These are phyloP conservation scores for Embidobia sp. DNA, from an alignment of 2,888 invertebrate genomes.

Conservation along the genomic window DNA sequence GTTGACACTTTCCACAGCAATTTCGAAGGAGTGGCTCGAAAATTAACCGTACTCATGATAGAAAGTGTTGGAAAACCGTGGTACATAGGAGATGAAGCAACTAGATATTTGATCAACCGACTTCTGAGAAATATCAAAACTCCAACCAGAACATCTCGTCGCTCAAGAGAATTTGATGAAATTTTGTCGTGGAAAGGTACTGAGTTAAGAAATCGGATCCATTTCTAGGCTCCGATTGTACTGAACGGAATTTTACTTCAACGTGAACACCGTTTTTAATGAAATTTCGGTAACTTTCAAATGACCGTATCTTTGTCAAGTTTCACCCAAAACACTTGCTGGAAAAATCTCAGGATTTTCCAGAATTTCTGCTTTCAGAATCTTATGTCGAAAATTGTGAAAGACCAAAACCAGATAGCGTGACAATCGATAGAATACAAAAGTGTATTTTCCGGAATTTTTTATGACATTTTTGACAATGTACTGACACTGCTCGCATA, in stretches of 20 bases:
- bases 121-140: not conserved
- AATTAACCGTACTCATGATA: not conserved
- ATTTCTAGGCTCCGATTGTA: conserved; percentile 24
- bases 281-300: conserved; percentile 13
- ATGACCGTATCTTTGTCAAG: conserved; percentile 7
- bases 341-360: conserved; percentile 7
- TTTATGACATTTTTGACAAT: no score
- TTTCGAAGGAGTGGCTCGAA: conserved; percentile 10
- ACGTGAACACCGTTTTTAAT: not conserved
- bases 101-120: conserved; percentile 3
- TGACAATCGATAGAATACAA: no score
- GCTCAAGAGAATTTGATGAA: not conserved
- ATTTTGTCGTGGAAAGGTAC: conserved; percentile 27
- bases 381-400: no score
- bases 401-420: no score
- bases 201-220: conserved; percentile 46
- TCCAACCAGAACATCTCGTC: conserved; percentile 11
- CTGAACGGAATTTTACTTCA: not conserved
- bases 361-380: no score
- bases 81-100: conserved; percentile 2
- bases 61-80: not conserved
- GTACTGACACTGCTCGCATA: no score
- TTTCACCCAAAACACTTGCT: no score
- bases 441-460: no score
- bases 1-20: conserved; percentile 4